A percentile compares a stretch with the other conserved stretches of the same genome.
These are phyloP conservation scores for Pseudomyrmex concolor DNA, from an alignment of 1,140 invertebrate species.

Conservation along the genomic window DNA sequence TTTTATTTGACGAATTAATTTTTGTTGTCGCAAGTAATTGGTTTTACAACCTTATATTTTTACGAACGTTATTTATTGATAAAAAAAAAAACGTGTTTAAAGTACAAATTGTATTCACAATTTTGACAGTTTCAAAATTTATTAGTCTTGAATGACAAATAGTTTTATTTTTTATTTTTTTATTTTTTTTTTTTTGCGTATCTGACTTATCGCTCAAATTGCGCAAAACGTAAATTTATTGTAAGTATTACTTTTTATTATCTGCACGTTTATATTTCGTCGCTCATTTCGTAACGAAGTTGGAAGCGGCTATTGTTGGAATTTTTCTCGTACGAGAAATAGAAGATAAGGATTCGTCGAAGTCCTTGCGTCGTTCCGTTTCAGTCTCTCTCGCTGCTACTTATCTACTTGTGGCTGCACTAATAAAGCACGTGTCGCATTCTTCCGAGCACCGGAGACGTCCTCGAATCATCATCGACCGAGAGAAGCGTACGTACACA, in stretches of 20 bases:
- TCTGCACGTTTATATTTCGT: no score
- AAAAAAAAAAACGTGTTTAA: not conserved
- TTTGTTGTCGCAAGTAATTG: not conserved
- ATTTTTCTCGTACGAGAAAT: not conserved
- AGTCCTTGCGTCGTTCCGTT: conserved; percentile 68
- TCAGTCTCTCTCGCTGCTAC: conserved; percentile 60
- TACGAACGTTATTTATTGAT: not conserved
- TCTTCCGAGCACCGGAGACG: conserved; percentile 65
- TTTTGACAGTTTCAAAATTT: no score
- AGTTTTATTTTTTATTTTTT: no score
- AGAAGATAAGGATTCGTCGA: not conserved
- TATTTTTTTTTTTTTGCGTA: conserved; percentile 32
- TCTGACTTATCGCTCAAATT: not conserved
- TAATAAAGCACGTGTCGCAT: conserved; percentile 65
- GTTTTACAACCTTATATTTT: not conserved
- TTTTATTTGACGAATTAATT: not conserved
- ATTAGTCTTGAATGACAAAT: no score
- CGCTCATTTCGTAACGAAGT: not conserved
- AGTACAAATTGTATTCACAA: not conserved
- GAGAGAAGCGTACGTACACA: conserved; percentile 60
- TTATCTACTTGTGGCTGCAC: conserved; percentile 66
- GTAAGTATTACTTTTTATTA: not conserved
- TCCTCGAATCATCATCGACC: conserved; percentile 49
- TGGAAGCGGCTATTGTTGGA: not conserved
- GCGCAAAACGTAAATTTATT: not conserved